These are phyloP conservation scores for Amphipyra tragopoginis DNA, from an alignment of 2,888 invertebrate species.

Conservation along the genomic window DNA sequence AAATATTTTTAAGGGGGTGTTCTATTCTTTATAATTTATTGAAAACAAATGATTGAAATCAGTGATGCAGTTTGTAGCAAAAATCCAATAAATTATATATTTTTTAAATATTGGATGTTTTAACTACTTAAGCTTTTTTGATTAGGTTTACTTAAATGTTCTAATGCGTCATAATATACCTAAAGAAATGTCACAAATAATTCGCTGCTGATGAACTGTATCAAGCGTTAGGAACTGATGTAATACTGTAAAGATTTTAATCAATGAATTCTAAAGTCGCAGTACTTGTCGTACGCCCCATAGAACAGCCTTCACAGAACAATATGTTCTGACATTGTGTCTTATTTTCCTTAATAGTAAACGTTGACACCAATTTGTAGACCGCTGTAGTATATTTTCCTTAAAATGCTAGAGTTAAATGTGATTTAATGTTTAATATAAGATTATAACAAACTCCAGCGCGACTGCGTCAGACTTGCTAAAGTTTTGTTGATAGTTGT, in stretches of 20 bases:
- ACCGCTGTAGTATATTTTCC: conserved; percentile 16
- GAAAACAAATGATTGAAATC: conserved; percentile 18
- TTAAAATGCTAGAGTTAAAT: conserved; percentile 19
- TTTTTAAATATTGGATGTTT: background rate
- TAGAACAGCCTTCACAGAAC: conserved; percentile 10
- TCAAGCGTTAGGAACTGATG: background rate
- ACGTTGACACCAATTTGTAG: conserved; percentile 10
- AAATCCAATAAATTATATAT: conserved; percentile 9
- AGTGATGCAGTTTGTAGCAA: conserved; percentile 33
- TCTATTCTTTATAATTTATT: conserved; percentile 19
- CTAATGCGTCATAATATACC: background rate
- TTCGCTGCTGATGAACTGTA: conserved; percentile 1
- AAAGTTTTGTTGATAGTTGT: background rate
- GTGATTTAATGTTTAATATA: conserved; percentile 8
- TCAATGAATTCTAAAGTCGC: background rate
- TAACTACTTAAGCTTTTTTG: no score
- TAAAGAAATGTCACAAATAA: background rate
- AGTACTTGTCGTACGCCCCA: background rate
- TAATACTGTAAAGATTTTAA: background rate
- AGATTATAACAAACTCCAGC: conserved; percentile 4
- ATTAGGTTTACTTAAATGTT: no score
- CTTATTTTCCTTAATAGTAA: conserved; percentile 34
- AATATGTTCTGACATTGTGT: conserved; percentile 34
- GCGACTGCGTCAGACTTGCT: background rate
- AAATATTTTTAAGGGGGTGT: conserved; percentile 16